Percentiles rank a stretch among this genome's conserved stretches.
phyloP scores from a whole-genome alignment of 1,140 invertebrate species.

The Zaprionus taronus region DNA sequence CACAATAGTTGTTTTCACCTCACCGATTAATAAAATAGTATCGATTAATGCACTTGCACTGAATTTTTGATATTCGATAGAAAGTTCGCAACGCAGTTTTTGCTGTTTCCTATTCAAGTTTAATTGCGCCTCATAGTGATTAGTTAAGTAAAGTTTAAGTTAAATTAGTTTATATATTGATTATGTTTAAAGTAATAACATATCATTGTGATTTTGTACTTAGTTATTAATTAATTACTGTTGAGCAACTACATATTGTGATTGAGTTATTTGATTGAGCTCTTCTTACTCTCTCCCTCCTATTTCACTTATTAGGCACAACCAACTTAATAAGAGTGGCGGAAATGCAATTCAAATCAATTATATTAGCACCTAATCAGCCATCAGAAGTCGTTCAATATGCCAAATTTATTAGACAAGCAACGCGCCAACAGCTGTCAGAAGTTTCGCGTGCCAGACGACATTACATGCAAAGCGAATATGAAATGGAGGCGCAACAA shows the following conservation, averaged over 20 bases:
- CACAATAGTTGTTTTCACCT: neutral
- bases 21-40: neutral
- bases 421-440: conserved; percentile 15
- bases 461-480: conserved; percentile 27
- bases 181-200: neutral
- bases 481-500: conserved; percentile 56
- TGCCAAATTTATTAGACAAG: conserved; percentile 13
- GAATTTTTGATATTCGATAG: neutral
- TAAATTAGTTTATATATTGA: neutral
- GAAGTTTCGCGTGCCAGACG: conserved; percentile 46
- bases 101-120: neutral
- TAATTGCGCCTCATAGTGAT: neutral
- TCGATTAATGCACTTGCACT: neutral
- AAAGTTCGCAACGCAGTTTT: neutral
- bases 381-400: conserved; percentile 22
- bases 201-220: neutral
- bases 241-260: neutral
- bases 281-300: neutral
- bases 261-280: neutral
- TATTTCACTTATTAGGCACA: neutral
- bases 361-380: conserved; percentile 52
- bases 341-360: conserved; percentile 6
- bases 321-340: neutral
- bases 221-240: neutral
- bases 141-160: too few species aligned